phyloP scores from a whole-genome alignment of 2,113 vertebrate species.

The Gnathonemus longibarbis region DNA sequence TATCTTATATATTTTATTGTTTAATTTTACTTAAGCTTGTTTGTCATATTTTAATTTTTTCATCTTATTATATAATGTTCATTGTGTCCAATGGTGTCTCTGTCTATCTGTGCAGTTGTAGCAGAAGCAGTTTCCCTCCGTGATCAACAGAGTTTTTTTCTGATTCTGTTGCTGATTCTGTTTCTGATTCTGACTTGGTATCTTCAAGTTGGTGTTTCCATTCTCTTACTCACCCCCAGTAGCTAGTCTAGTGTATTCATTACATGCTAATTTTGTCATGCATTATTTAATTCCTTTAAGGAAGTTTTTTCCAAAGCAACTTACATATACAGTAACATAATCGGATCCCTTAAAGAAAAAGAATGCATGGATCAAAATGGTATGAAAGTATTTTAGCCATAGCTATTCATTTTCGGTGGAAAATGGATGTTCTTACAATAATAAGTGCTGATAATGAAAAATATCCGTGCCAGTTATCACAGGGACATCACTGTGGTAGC shows the following conservation, averaged over 20 bases:
- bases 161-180: neutral
- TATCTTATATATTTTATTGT: neutral
- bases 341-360: neutral
- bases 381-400: neutral
- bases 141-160: neutral
- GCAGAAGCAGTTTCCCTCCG: neutral
- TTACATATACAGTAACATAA: neutral
- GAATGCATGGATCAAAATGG: neutral
- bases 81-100: neutral
- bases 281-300: neutral
- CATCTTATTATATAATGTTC: neutral
- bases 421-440: neutral
- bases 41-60: neutral
- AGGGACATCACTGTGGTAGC: neutral
- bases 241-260: neutral
- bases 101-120: neutral
- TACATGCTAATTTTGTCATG: neutral
- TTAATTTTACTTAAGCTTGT: neutral
- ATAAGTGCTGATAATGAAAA: neutral
- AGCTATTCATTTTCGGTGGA: neutral
- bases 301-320: neutral
- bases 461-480: neutral
- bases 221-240: neutral
- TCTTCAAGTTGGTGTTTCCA: neutral
- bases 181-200: neutral